Base-by-base conservation (phyloP, 2,113 vertebrate species). In the Aythya baeri region DNA sequence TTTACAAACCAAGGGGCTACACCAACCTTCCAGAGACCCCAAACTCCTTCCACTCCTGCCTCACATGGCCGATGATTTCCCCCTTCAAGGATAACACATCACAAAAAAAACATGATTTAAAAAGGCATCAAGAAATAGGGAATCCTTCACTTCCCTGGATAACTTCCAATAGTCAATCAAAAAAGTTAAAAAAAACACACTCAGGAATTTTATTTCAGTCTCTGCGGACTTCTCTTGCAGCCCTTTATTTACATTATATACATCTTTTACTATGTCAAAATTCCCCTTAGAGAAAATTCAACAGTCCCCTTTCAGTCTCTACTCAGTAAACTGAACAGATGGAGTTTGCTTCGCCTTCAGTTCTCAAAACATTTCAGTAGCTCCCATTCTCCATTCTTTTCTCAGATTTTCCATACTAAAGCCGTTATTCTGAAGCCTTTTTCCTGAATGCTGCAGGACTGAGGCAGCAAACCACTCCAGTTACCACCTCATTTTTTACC, bases 241-340 rank as follows among this genome's bases (percentile, higher is more conserved):
- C 26, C 67, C 41, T 70, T 29, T 80, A 88, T 79, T 93, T 93
- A 50, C 54, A 80, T 86, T 66, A 90, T 26, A 25, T 26, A 54
- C 4, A 4, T 63, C 36, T 94, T 65, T 74, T 66, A 79, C 17
- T 77, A 74, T 29, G 49, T 67, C 72, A 91, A 86, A 81, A 83
- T 78, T 93, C 90, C n/a, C 59, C 46, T 93, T 83, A 71, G 31
- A 86, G 59, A 83, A 77, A 88, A 46, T 88, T 81, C 86, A 27
- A 93, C 74, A 81, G 63, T 29, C 36, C 27, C 72, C 63, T 91
- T 90, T 90, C 67, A 88, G 23, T n/a, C 57, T 89, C 93, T 85
- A 41, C 57, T 85, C 83, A 88, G 44, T 59, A 62, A 91, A 38
- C 71, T 73, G 59, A 91, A 70, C 50, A 83, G 79, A 95, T 78